Evolutionary conservation across 2,113 vertebrate genomes (phyloP).

Genomic region (Dendropsophus ebraccatus): DNA sequence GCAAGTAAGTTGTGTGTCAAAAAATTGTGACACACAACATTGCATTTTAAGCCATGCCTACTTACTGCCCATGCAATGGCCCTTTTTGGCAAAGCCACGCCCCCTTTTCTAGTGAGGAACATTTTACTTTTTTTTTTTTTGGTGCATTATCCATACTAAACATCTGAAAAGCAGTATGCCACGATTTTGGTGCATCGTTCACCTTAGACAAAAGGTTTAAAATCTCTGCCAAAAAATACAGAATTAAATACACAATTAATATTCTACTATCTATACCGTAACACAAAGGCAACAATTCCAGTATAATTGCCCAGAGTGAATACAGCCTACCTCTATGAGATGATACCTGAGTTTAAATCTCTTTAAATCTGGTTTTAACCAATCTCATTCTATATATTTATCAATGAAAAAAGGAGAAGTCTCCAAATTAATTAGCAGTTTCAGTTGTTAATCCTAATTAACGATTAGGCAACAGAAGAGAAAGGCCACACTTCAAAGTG

Average conservation of each 20-base stretch:
- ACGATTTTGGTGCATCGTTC: no score
- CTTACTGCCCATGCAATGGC: no score
- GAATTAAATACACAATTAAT: no score
- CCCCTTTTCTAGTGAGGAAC: no score
- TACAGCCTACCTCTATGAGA: background rate
- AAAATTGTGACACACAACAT: no score
- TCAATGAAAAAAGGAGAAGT: slow-evolving; percentile 43
- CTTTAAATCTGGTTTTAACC: slow-evolving; percentile 9
- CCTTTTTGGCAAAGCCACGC: background rate
- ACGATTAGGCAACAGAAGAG: slow-evolving; percentile 45
- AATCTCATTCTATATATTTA: slow-evolving; percentile 36
- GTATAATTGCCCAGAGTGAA: background rate
- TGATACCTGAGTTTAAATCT: background rate
- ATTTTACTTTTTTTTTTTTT: no score
- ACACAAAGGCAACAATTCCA: background rate
- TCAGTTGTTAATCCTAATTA: slow-evolving; percentile 58
- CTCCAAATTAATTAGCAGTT: slow-evolving; percentile 57
- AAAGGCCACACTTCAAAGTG: slow-evolving; percentile 53
- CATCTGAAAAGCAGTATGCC: no score
- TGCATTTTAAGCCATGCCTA: no score
- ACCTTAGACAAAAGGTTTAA: no score
- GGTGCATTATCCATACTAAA: no score
- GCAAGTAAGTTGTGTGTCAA: no score
- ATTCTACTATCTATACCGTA: background rate
- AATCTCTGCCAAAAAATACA: no score